Evolutionary conservation across 2,888 invertebrate species (phyloP).

Genomic region (Brassicogethes aeneus): DNA sequence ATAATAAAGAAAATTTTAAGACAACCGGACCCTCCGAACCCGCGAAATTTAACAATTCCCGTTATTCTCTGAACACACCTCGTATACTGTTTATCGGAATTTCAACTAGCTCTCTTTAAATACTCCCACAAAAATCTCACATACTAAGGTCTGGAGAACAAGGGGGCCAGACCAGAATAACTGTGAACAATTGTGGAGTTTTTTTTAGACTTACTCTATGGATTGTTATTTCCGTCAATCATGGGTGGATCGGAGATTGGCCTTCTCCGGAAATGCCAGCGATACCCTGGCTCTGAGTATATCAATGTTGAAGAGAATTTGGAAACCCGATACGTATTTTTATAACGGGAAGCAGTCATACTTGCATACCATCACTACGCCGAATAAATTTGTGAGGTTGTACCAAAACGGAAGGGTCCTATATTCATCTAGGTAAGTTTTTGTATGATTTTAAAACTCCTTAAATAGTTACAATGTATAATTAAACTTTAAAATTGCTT

Average conservation of each 20-base stretch:
- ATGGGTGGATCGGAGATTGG: conserved; percentile 70
- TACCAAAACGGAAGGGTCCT: conserved; percentile 64
- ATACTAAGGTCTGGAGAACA: no score
- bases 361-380: conserved; percentile 74
- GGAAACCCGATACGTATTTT: conserved; percentile 83
- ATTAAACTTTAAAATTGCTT: no score
- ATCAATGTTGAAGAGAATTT: conserved; percentile 69
- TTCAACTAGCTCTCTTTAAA: no score
- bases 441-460: neutral
- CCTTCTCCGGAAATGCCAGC: conserved; percentile 54
- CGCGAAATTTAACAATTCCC: no score
- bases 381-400: conserved; percentile 76
- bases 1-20: no score
- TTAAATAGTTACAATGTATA: neutral
- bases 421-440: conserved; percentile 60
- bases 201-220: conserved; percentile 69
- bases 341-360: conserved; percentile 77
- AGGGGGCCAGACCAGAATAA: no score
- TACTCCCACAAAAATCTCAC: no score
- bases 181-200: no score
- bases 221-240: conserved; percentile 83
- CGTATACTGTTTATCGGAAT: no score
- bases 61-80: no score
- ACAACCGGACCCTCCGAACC: no score
- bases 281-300: conserved; percentile 67